Base-by-base conservation (phyloP, 2,888 invertebrate genomes). In the Lasioglossum figueresi region DNA sequence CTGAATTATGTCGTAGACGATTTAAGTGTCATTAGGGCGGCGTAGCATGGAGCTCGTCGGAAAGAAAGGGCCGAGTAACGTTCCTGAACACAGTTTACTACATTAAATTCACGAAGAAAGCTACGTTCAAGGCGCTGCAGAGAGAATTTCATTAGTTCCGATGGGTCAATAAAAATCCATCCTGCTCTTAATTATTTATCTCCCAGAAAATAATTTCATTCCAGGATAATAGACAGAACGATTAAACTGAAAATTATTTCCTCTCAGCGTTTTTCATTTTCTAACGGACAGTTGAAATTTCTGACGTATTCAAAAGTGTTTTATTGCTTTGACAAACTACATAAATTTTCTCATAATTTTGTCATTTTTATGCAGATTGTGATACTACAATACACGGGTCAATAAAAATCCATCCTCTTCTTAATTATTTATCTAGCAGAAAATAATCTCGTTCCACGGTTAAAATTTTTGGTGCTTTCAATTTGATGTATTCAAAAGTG, bases 1-100 rank as follows among this genome's bases (percentile, higher is more conserved):
- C 88, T 92, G 91, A 93, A 92, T 93, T 90, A 92, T 91, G 87
- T 88, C 86, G 83, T n/a, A 82, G 87, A 85, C 88, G 89, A 89
- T 89, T 85, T 88, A 84, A 80, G 79, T 83, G 79, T 83, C 82
- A 89, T 89, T 89, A 89, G 73, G 78, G 52, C 37, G 72, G 37
- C 63, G 59, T 45, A 52, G 70, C 59, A 43, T 82, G 75, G 76
- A 82, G 66, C 59, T 63, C 10, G 68, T 19, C 4, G 48, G 56
- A 72, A 82, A 76, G 75, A 71, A 76, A 59, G 2, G n/a, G 23
- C 48, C 31, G 68, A 59, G 70, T 16, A 40, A 43, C 56, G 56
- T 59, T 23, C 40, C 31, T n/a, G 52, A 27, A 63, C 43, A 23
- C 73, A 52, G 66, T 73, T 43, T 73, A 10, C 43, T 43, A 2